Base-by-base conservation (phyloP, 2,888 invertebrate species). In the Limnephilus marmoratus region DNA sequence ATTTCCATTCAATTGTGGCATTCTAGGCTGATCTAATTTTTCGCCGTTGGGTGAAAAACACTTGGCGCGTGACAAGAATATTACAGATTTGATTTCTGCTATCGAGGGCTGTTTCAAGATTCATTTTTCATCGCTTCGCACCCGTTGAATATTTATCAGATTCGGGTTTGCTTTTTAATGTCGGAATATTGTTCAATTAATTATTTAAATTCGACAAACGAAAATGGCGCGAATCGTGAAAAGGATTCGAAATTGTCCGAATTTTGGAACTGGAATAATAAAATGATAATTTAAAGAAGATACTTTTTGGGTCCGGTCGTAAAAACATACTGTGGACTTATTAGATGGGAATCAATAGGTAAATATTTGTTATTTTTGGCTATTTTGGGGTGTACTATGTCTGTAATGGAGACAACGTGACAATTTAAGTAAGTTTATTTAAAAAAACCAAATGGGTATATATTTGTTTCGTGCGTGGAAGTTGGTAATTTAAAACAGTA, bases 1-100 rank as follows among this genome's bases (percentile, higher is more conserved):
- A 87, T 87, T 91, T 93, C 90, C 93, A 93, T 92, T 92, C 93
- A 92, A 93, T 93, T 93, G 91, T 92, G 86, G 81, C 81, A 86
- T 91, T 49, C 81, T 81, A 80, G 68, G 80, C 91, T 86, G 86
- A 91, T 91, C 91, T 91, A 91, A 91, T 92, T 92, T 91, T 86
- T 89, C 92, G 90, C 92, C 92, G 87, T 88, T 89, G 81, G 90
- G 85, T 68, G 92, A 93, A 92, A 93, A 91, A 91, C 87, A 90
- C 53, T 90, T 82, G 81, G 90, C 11, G 89, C 93, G 93, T 93
- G 93, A 93, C 87, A 24, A 53, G 92, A 93, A 92, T 93, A 29
- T 41, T 87, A 83, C 34, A 91, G 88, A 88, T 87, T 82, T 91
- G 88, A 91, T 91, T 91, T 88, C 86, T 92, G 49, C 90, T 68